phyloP scores from a whole-genome alignment of 2,888 invertebrate species.

The Arenicola marina region DNA sequence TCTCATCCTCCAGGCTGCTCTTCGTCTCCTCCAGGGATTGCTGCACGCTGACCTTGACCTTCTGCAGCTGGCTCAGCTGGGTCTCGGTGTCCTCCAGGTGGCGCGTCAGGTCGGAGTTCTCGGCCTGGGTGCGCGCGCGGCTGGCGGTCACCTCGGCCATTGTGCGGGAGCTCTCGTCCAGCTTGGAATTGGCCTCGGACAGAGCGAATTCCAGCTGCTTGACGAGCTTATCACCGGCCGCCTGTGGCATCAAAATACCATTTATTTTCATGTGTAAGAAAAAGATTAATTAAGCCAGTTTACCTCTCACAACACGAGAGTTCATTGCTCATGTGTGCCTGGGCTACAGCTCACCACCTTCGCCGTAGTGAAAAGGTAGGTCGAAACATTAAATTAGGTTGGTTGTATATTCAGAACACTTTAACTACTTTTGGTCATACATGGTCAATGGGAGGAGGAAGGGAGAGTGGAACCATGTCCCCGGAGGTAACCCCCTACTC shows the following conservation, averaged over 20 bases:
- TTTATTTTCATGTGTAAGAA: no score
- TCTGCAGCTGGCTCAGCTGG: constrained; percentile 91
- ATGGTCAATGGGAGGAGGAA: no score
- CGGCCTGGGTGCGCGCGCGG: constrained; percentile 96
- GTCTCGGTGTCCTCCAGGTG: constrained; percentile 99
- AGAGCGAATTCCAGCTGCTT: constrained; percentile 96
- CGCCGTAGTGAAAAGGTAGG: no score
- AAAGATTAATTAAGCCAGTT: no score
- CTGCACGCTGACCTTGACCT: constrained; percentile 86
- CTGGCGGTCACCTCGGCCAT: constrained; percentile 81
- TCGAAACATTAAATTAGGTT: no score
- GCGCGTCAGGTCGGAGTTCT: constrained; percentile 90
- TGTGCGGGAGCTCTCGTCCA: constrained; percentile 96
- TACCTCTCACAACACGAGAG: no score
- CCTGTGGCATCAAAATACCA: constrained; percentile 69
- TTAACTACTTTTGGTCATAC: no score
- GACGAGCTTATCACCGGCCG: constrained; percentile 97
- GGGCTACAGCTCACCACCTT: no score
- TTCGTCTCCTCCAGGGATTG: constrained; percentile 98
- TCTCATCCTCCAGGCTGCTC: constrained; percentile 96
- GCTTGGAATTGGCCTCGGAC: constrained; percentile 91
- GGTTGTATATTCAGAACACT: no score
- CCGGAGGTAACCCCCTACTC: no score
- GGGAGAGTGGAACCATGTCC: no score
- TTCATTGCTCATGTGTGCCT: no score